Conservation (phyloP, 2,113 vertebrate genomes). For the Strigops habroptila region DNA sequence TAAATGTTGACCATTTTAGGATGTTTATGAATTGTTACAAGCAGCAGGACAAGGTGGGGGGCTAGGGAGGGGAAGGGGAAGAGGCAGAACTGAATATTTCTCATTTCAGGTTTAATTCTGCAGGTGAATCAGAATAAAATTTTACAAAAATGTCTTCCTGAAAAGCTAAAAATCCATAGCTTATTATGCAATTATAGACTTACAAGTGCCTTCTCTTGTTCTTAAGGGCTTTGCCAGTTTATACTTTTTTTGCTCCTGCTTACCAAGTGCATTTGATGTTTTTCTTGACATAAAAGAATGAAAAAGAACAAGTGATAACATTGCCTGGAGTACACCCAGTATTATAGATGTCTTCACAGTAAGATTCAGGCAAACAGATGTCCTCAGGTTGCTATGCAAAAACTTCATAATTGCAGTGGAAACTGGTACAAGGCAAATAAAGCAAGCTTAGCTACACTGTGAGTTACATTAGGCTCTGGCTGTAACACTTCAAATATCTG, state of each 20-base stretch:
- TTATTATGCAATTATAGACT: not conserved
- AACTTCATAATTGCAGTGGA: not conserved
- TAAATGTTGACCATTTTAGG: not conserved
- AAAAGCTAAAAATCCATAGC: not conserved
- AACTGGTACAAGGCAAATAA: not conserved
- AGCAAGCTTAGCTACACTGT: not conserved
- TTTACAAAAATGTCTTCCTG: not conserved
- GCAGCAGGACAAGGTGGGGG: not conserved
- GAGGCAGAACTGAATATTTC: not conserved
- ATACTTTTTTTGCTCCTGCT: not conserved
- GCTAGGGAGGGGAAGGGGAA: fast-evolving
- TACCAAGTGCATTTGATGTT: not conserved
- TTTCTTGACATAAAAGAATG: not conserved
- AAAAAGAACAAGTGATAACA: not conserved
- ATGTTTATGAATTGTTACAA: not conserved
- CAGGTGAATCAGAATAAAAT: not conserved
- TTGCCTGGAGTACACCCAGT: not conserved
- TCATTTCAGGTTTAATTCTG: not conserved
- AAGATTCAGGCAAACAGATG: not conserved
- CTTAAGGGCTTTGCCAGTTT: not conserved
- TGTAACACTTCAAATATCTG: not conserved
- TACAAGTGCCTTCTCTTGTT: not conserved
- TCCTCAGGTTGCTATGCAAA: not conserved
- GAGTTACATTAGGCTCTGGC: not conserved
- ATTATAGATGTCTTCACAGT: not conserved